Percentiles rank a stretch among this genome's conserved stretches.
Evolutionary conservation across 2,113 vertebrate genomes (phyloP).

Genomic region (Aldabrachelys gigantea): DNA sequence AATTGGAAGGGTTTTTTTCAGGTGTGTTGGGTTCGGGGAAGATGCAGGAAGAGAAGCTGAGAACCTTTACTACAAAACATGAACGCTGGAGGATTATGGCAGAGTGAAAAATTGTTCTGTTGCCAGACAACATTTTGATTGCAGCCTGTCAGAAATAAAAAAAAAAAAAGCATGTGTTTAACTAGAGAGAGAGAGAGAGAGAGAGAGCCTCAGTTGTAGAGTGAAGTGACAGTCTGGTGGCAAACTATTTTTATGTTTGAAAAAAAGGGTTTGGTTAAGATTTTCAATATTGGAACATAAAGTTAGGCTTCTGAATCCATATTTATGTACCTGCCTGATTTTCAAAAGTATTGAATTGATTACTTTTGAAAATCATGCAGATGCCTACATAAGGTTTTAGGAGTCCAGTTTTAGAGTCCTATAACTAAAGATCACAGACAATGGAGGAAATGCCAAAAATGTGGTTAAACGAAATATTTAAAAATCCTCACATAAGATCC

Average conservation of each 20-base stretch:
- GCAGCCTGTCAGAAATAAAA: neutral
- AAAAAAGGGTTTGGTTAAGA: neutral
- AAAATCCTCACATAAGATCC: neutral
- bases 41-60: constrained; percentile 12
- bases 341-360: neutral
- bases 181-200: neutral
- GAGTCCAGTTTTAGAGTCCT: neutral
- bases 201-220: neutral
- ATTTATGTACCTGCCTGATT: neutral
- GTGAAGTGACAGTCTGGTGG: neutral
- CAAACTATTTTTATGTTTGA: neutral
- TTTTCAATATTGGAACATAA: neutral
- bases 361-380: neutral
- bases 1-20: neutral
- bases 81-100: neutral
- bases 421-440: neutral
- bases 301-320: neutral
- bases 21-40: neutral
- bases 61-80: neutral
- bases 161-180: neutral
- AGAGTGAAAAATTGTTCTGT: neutral
- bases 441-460: neutral
- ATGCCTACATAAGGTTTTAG: neutral
- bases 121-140: neutral
- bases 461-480: neutral